These are phyloP conservation scores for Eueremaeus valkanovi DNA, from an alignment of 2,888 invertebrate genomes.

Conservation along the genomic window DNA sequence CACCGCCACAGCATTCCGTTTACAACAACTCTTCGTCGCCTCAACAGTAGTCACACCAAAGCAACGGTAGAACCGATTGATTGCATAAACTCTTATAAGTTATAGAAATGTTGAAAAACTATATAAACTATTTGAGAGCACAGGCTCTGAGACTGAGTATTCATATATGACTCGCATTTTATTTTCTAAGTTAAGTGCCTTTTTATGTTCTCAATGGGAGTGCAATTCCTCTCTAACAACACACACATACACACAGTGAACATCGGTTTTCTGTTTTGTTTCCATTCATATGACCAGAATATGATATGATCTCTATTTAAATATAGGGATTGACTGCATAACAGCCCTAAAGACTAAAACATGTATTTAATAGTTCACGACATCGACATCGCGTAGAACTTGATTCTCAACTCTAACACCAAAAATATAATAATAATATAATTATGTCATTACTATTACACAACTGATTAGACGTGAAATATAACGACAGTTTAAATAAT, in stretches of 20 bases:
- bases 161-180: slow-evolving; percentile 5
- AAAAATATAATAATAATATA: neutral
- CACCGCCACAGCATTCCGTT: slow-evolving; percentile 14
- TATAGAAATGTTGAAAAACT: too few species aligned
- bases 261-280: neutral
- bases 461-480: neutral
- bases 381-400: neutral
- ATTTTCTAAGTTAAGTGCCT: slow-evolving; percentile 23
- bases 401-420: neutral
- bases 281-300: neutral
- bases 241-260: slow-evolving; percentile 8
- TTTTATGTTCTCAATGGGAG: slow-evolving; percentile 22
- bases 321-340: neutral
- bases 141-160: too few species aligned
- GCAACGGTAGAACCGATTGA: neutral
- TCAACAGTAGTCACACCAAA: slow-evolving; percentile 6
- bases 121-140: too few species aligned
- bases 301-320: neutral
- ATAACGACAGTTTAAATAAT: slow-evolving; percentile 2
- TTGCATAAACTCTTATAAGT: too few species aligned
- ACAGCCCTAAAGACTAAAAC: neutral
- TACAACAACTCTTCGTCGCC: slow-evolving; percentile 4
- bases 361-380: neutral
- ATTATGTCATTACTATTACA: slow-evolving; percentile 14
- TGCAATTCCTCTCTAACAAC: slow-evolving; percentile 2